phyloP scores from a whole-genome alignment of 2,888 invertebrate genomes.

The Hydriomena furcata region DNA sequence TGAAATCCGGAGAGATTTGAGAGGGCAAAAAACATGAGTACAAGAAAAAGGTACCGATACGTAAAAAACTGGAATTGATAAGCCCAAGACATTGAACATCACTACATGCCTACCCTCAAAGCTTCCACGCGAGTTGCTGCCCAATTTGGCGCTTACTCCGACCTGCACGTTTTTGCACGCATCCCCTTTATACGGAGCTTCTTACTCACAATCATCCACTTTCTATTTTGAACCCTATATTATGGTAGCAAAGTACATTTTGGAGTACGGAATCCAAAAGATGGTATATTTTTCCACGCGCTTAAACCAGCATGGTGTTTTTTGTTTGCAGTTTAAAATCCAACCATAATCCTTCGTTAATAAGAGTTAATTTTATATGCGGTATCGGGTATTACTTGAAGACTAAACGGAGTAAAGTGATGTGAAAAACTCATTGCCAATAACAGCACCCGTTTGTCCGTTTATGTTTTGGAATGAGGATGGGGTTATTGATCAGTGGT shows the following conservation, averaged over 20 bases:
- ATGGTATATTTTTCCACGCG: slow-evolving; percentile 21
- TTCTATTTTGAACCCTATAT: slow-evolving; percentile 10
- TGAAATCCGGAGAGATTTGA: too few relatives aligned
- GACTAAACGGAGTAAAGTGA: slow-evolving; percentile 32
- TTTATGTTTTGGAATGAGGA: slow-evolving; percentile 27
- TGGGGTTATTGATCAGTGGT: slow-evolving; percentile 26
- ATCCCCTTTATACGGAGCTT: slow-evolving; percentile 53
- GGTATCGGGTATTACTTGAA: slow-evolving; percentile 13
- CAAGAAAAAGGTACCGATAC: not conserved
- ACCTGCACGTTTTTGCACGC: slow-evolving; percentile 64
- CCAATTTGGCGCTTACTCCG: slow-evolving; percentile 60
- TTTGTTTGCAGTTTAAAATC: not conserved
- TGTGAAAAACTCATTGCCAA: slow-evolving; percentile 42
- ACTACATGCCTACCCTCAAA: slow-evolving; percentile 39
- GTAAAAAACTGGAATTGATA: slow-evolving; percentile 14
- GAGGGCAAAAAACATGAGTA: too few relatives aligned
- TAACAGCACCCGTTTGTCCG: slow-evolving; percentile 43
- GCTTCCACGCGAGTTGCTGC: slow-evolving; percentile 61
- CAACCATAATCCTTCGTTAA: not conserved
- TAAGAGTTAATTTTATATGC: slow-evolving; percentile 14
- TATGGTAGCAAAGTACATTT: not conserved
- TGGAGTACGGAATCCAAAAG: slow-evolving; percentile 3
- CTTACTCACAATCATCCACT: slow-evolving; percentile 6
- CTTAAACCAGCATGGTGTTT: slow-evolving; percentile 14
- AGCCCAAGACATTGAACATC: slow-evolving; percentile 31